Evolutionary conservation across 2,797 vertebrate genomes (phyloP).

Genomic region (Mus spretus): DNA sequence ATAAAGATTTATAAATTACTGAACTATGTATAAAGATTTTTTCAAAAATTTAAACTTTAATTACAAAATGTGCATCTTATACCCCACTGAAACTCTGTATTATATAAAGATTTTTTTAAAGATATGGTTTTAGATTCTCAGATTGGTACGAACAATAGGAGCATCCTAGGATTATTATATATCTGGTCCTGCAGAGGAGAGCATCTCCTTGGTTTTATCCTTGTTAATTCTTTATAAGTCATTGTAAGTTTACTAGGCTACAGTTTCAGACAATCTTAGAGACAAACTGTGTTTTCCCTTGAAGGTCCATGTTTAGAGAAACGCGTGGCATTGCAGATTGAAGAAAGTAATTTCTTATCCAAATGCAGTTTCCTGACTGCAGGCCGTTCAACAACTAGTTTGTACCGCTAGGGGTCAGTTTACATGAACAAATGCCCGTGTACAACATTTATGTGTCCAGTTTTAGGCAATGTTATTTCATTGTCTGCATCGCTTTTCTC

Average conservation of each 20-base stretch:
- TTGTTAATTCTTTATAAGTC: neutral
- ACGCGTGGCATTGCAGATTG: neutral
- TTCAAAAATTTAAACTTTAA: too few species aligned
- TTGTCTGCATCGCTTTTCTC: neutral
- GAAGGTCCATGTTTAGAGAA: neutral
- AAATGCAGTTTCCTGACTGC: neutral
- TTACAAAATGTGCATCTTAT: too few species aligned
- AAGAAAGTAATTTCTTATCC: neutral
- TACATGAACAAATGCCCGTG: neutral
- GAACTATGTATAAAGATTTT: neutral
- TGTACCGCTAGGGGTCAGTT: neutral
- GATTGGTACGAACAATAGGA: neutral
- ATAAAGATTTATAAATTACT: conserved; percentile 13
- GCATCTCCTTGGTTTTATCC: neutral
- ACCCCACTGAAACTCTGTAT: too few species aligned
- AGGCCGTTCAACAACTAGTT: conserved; percentile 6
- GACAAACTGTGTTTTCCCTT: neutral
- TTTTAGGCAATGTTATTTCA: conserved; percentile 27
- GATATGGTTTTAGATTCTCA: neutral
- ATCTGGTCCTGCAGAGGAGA: neutral
- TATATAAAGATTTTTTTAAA: neutral
- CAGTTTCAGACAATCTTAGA: neutral
- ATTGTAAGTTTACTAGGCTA: neutral
- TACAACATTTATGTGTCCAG: neutral
- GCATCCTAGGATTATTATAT: neutral